phyloP scores from a whole-genome alignment of 1,140 invertebrate species.

The Drepana arcuata region DNA sequence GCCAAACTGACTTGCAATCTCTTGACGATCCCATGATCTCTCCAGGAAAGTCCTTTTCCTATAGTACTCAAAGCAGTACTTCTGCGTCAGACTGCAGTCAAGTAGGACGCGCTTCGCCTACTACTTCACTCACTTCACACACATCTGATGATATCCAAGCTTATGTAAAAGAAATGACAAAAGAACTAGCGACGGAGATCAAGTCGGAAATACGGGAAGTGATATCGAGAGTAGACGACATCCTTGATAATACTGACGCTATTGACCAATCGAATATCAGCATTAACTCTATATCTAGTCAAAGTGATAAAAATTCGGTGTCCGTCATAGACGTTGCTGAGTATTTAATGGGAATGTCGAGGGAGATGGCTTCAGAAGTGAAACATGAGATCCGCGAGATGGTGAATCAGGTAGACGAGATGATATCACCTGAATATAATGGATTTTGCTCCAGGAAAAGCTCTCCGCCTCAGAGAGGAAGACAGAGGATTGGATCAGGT shows the following conservation, averaged over 20 bases:
- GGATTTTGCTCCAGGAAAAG: slow-evolving; percentile 46
- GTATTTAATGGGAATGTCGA: slow-evolving; percentile 82
- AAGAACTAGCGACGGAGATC: slow-evolving; percentile 84
- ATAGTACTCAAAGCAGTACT: slow-evolving; percentile 55
- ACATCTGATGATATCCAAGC: slow-evolving; percentile 78
- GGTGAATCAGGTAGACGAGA: slow-evolving; percentile 81
- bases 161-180: slow-evolving; percentile 82
- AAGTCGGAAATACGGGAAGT: slow-evolving; percentile 87
- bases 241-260: slow-evolving; percentile 77
- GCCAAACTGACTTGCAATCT: slow-evolving; percentile 79
- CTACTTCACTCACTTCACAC: slow-evolving; percentile 70
- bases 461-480: slow-evolving; percentile 51
- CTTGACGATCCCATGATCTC: slow-evolving; percentile 73
- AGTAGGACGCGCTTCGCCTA: slow-evolving; percentile 75
- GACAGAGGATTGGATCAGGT: slow-evolving; percentile 57
- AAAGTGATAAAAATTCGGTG: slow-evolving; percentile 75
- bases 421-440: slow-evolving; percentile 73
- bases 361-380: slow-evolving; percentile 84
- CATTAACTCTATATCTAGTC: slow-evolving; percentile 57
- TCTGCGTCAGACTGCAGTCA: slow-evolving; percentile 72
- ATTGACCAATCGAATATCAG: slow-evolving; percentile 62
- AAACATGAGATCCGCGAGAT: slow-evolving; percentile 82
- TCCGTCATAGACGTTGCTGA: slow-evolving; percentile 81
- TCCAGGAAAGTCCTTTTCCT: slow-evolving; percentile 66
- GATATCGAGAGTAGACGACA: slow-evolving; percentile 84